These are phyloP conservation scores for Pyrgilauda ruficollis DNA, from an alignment of 2,113 vertebrate species.

Conservation along the genomic window DNA sequence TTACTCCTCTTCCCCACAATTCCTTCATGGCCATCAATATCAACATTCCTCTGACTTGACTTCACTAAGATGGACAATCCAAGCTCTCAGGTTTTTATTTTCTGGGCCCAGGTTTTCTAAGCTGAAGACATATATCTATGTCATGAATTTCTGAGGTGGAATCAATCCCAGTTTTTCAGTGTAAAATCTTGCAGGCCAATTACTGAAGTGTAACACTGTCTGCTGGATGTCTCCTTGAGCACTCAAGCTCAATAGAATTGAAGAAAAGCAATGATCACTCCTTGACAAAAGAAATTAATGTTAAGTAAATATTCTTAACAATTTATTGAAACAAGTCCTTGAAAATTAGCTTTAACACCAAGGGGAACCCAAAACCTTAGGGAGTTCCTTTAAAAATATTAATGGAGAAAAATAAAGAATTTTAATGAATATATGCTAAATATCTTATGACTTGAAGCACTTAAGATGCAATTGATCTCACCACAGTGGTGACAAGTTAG, in stretches of 20 bases:
- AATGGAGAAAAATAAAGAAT: neutral
- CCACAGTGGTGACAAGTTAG: slow-evolving; percentile 14
- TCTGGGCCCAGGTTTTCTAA: neutral
- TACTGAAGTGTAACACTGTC: neutral
- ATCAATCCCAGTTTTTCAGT: neutral
- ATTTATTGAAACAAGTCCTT: neutral
- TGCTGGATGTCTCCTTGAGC: neutral
- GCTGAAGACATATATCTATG: neutral
- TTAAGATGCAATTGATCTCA: slow-evolving; percentile 35
- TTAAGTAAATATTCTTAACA: neutral
- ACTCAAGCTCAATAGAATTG: neutral
- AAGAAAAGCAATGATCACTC: neutral
- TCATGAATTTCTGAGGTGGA: neutral
- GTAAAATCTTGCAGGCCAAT: neutral
- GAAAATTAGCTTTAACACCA: neutral
- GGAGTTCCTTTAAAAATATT: slow-evolving; percentile 9
- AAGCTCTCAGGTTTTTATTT: neutral
- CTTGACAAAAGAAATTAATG: neutral
- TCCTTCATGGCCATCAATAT: neutral
- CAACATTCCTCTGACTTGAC: neutral
- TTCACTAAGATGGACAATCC: neutral
- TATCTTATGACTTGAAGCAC: neutral
- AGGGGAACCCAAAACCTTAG: neutral
- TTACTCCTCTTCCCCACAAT: neutral
- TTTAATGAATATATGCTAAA: slow-evolving; percentile 2